Base-by-base conservation (phyloP, 2,113 vertebrate species). In the Neodontobutis hainanensis region DNA sequence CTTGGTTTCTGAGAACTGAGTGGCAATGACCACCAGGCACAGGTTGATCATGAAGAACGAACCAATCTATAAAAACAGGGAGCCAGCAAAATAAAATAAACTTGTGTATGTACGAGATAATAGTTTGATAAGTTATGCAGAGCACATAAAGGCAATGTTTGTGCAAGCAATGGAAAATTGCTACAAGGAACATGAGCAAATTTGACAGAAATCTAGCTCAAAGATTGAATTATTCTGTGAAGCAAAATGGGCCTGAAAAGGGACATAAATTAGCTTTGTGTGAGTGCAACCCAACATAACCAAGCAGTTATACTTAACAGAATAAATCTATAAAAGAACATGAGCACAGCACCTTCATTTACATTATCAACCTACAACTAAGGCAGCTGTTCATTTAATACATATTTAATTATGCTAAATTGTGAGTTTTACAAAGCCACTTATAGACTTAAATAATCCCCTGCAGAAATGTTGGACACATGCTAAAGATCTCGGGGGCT, bases 1-100 rank as follows among this genome's bases (percentile, higher is more conserved):
- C 90, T 99, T 99, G 70, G 97, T 99, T 92, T 99, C 97, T 0
- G 97, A 99, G 92, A 99, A 99, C 91, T 99, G 97, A 0, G 97
- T 99, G 81, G 97, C 97, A 3, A 99, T 99, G 68, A 99, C 97
- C 80, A 98, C 97, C 78, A 99, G 94, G 94, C 97, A 99, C 87
- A 99, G 94, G 92, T 99, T 99, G 85, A 94, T 94, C 94, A 94
- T 94, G 92, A 94, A 94, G 88, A 94, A 94, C 3, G 94, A 94
- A 76, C 95, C 95, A 38, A 96, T 94, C 95, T 96, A 88, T 78
- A 42, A 7, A 15, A 43, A 61, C 0, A 7, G 2, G 9, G 36
- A 35, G 19, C 3, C 6, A 46, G 9, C 15, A 12, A 8, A 11
- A 38, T 58, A 6, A 38, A 15, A 16, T 42, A 11, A 27, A 27